Evolutionary conservation across 2,888 invertebrate species (phyloP), one percentile per base, ranked within the genome.

Genomic region (Petrophora chlorosata): DNA sequence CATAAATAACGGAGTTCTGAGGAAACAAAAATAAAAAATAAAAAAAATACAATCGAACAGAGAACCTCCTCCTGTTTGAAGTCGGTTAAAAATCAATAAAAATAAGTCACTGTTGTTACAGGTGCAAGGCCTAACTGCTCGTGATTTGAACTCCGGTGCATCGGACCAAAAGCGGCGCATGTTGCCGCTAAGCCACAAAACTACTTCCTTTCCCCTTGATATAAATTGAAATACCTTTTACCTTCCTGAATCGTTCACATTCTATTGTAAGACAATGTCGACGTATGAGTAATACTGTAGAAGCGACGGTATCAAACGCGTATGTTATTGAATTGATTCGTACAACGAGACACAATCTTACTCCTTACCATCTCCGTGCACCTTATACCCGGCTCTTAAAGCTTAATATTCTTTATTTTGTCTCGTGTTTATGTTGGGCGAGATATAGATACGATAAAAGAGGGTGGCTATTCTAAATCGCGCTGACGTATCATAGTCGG

Each of bases 401-500:
- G 58, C 25, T 26, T 19, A 64, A 45, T 65, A 54, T 67, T 10
- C 17, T 13, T 14, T 33, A 39, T 23, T 1, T 10, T 5, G 13
- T 14, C 15, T 29, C 4, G 17, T 5, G 28, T 16, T 17, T 35
- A 35, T 39, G 52, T 43, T 54, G 61, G 56, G 38, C 22, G 26
- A 44, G 50, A 45, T 45, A 51, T 54, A 49, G 54, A 48, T 61
- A 42, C 80, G 82, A 83, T 83, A 84, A 84, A 83, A 85, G 73
- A 79, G 79, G 86, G 82, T 78, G 82, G 85, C 79, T 78, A 82
- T 85, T 85, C 76, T 70, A 74, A 85, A 85, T 85, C 80, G 78
- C 72, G 86, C 87, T 87, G 87, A 87, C 87, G 82, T 82, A 82
- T 82, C 81, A 83, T 79, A 77, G 75, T 73, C 62, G 79, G 79